A percentile compares a stretch with the other conserved stretches of the same genome.
phyloP scores from a whole-genome alignment of 2,797 vertebrate genomes.

The Protosalanx chinensis region DNA sequence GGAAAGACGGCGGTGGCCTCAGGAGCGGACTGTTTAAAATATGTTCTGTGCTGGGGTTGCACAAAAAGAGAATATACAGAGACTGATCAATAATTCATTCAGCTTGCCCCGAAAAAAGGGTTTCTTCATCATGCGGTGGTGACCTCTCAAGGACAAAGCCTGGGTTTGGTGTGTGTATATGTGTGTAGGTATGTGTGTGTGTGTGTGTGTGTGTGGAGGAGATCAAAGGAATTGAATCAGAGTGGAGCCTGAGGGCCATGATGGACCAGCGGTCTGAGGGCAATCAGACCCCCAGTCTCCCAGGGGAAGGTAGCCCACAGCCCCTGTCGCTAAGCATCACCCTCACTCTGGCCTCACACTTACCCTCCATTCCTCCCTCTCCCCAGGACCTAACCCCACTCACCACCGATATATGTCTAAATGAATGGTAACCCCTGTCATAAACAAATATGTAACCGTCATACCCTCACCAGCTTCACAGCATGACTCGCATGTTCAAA shows the following conservation, averaged over 20 bases:
- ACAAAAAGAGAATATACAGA: constrained; percentile 12
- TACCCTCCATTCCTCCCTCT: not conserved
- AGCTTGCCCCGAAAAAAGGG: constrained; percentile 6
- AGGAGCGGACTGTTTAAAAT: not conserved
- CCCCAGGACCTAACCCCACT: not conserved
- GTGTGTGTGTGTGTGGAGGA: not conserved
- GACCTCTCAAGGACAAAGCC: constrained; percentile 20
- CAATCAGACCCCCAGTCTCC: constrained; percentile 21
- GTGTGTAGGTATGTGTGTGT: not conserved
- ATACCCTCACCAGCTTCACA: too few species aligned
- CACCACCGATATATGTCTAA: not conserved
- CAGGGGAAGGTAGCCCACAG: constrained; percentile 5
- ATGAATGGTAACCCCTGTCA: too few species aligned
- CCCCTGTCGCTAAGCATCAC: constrained; percentile 27
- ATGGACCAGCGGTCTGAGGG: constrained; percentile 13
- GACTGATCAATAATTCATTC: constrained; percentile 37
- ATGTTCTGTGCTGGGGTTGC: not conserved
- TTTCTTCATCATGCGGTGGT: constrained; percentile 16
- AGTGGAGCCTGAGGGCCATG: constrained; percentile 1
- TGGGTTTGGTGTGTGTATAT: not conserved
- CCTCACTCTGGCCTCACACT: not conserved
- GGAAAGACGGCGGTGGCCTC: constrained; percentile 6
- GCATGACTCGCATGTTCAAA: too few species aligned
- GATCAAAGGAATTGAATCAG: constrained; percentile 38
- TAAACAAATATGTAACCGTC: too few species aligned